Evolutionary conservation across 2,797 vertebrate genomes (phyloP).

Genomic region (Gymnopithys bicolor): DNA sequence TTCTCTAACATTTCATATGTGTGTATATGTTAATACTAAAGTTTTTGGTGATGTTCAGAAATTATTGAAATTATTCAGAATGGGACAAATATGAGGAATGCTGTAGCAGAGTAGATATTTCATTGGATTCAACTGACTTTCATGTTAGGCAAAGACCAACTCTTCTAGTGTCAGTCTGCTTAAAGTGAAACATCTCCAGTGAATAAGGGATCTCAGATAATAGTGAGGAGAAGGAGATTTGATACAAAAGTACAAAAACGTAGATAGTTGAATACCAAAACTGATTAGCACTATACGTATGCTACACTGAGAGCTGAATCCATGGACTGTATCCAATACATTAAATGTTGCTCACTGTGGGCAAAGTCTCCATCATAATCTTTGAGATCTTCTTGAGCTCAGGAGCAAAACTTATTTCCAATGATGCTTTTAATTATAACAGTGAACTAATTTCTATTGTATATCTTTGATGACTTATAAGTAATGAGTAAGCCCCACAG

Average conservation of each 20-base stretch:
- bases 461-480: neutral
- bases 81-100: neutral
- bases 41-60: neutral
- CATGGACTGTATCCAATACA: neutral
- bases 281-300: neutral
- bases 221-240: neutral
- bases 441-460: neutral
- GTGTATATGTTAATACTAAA: neutral
- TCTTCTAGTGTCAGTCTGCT: neutral
- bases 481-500: neutral
- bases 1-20: neutral
- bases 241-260: neutral
- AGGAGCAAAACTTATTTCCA: neutral
- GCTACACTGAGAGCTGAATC: neutral
- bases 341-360: neutral
- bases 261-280: neutral
- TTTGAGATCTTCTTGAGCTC: neutral
- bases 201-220: neutral
- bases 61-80: neutral
- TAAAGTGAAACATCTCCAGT: neutral
- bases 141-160: neutral
- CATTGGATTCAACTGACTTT: neutral
- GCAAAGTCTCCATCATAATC: neutral
- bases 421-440: neutral
- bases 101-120: neutral